Percentiles rank a stretch among this genome's conserved stretches.
These are phyloP conservation scores for Botia kubotai DNA, from an alignment of 2,797 vertebrate species.

Conservation along the genomic window DNA sequence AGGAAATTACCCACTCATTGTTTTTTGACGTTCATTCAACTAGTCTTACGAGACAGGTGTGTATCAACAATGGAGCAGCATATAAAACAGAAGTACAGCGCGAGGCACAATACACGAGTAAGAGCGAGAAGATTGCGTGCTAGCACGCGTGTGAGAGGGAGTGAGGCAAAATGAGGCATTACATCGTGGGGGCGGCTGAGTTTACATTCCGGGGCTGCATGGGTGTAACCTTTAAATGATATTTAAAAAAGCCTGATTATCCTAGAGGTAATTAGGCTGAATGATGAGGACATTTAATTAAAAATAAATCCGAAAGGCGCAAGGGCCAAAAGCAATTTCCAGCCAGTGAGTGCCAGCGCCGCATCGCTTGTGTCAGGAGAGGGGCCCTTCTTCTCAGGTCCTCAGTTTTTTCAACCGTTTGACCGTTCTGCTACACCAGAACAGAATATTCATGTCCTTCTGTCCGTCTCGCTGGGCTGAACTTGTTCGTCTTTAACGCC, in stretches of 20 bases:
- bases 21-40: slow-evolving; percentile 63
- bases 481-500: slow-evolving; percentile 22
- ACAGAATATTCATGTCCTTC: slow-evolving; percentile 43
- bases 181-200: slow-evolving; percentile 63
- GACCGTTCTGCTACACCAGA: slow-evolving; percentile 36
- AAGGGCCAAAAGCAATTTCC: slow-evolving; percentile 68
- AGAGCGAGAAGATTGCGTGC: slow-evolving; percentile 13
- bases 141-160: slow-evolving; percentile 7
- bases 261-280: slow-evolving; percentile 74
- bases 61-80: slow-evolving; percentile 33
- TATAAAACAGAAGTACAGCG: slow-evolving; percentile 52
- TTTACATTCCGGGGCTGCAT: slow-evolving; percentile 69
- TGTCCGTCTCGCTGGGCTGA: slow-evolving; percentile 33
- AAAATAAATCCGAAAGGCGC: slow-evolving; percentile 73
- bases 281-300: slow-evolving; percentile 76
- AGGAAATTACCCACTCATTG: slow-evolving; percentile 60
- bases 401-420: slow-evolving; percentile 53
- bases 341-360: slow-evolving; percentile 58
- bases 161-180: slow-evolving; percentile 53
- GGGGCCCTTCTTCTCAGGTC: slow-evolving; percentile 39
- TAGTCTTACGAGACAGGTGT: slow-evolving; percentile 42
- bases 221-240: slow-evolving; percentile 78
- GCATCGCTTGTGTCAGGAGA: slow-evolving; percentile 46
- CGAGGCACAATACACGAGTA: slow-evolving; percentile 25
- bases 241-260: slow-evolving; percentile 75